Percentiles rank a stretch among this genome's conserved stretches.
These are phyloP conservation scores for Anas platyrhynchos DNA, from an alignment of 2,113 vertebrate genomes.

Conservation along the genomic window DNA sequence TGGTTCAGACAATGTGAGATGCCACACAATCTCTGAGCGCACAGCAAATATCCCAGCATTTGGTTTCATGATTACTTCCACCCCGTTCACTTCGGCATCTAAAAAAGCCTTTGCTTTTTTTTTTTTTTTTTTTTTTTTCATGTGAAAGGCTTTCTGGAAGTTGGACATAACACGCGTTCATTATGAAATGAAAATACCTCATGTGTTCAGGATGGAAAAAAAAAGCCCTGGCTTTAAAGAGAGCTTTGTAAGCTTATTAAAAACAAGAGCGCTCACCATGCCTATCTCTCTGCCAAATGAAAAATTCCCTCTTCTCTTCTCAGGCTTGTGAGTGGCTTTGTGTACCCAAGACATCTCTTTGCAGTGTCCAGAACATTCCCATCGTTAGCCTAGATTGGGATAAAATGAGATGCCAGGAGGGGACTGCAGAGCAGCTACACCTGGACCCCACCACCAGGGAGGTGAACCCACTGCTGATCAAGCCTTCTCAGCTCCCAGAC, in stretches of 20 bases:
- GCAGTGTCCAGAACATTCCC: constrained; percentile 17
- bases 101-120: constrained; percentile 1
- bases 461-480: neutral
- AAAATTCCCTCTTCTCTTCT: constrained; percentile 35
- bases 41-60: neutral
- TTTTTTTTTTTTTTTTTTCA: neutral
- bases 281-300: constrained; percentile 2
- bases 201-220: constrained; percentile 39
- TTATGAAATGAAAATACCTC: constrained; percentile 61
- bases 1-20: constrained; percentile 39
- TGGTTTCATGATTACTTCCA: neutral
- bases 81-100: neutral
- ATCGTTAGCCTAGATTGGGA: neutral
- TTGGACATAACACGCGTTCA: constrained; percentile 37
- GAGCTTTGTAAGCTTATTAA: constrained; percentile 66
- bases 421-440: neutral
- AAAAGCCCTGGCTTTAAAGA: constrained; percentile 54
- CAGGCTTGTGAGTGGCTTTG: constrained; percentile 26
- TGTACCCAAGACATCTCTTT: neutral
- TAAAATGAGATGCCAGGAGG: neutral
- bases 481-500: neutral
- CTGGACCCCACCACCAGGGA: neutral
- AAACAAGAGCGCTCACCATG: neutral
- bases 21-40: neutral
- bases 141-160: constrained; percentile 48